These are phyloP conservation scores for Dreissena polymorpha DNA, from an alignment of 1,140 invertebrate species.

Conservation along the genomic window DNA sequence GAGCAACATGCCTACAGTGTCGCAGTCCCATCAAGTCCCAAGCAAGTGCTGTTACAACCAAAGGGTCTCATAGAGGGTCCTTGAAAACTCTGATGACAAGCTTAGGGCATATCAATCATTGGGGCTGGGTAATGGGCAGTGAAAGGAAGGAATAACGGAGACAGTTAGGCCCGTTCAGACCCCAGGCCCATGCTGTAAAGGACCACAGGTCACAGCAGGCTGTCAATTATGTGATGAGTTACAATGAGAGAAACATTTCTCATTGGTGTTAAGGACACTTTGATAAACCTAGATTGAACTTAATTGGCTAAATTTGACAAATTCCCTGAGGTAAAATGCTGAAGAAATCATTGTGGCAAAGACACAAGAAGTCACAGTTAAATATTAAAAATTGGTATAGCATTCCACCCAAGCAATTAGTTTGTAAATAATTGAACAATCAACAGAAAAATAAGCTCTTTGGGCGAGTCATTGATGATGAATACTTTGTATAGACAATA, in stretches of 20 bases:
- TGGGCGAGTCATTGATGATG: too few relatives aligned
- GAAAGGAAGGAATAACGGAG: not conserved
- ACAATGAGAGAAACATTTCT: not conserved
- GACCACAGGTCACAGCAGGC: not conserved
- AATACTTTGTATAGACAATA: too few relatives aligned
- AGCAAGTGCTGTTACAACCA: too few relatives aligned
- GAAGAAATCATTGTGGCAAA: too few relatives aligned
- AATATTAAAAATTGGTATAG: too few relatives aligned
- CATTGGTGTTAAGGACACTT: not conserved
- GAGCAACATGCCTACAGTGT: too few relatives aligned
- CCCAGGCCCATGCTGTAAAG: not conserved
- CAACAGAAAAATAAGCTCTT: too few relatives aligned
- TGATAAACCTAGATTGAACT: not conserved
- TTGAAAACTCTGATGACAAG: not conserved
- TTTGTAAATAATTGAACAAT: too few relatives aligned
- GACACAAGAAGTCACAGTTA: too few relatives aligned
- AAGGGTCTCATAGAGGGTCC: not conserved
- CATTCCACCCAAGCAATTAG: too few relatives aligned
- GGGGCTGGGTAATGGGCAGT: not conserved
- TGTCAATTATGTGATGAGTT: not conserved
- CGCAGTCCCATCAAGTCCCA: too few relatives aligned
- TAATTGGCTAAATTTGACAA: constrained; percentile 1
- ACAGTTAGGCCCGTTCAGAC: not conserved
- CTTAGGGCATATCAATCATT: not conserved
- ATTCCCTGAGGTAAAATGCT: too few relatives aligned